Evolutionary conservation across 1,140 invertebrate genomes (phyloP).

Genomic region (Conus ventricosus): DNA sequence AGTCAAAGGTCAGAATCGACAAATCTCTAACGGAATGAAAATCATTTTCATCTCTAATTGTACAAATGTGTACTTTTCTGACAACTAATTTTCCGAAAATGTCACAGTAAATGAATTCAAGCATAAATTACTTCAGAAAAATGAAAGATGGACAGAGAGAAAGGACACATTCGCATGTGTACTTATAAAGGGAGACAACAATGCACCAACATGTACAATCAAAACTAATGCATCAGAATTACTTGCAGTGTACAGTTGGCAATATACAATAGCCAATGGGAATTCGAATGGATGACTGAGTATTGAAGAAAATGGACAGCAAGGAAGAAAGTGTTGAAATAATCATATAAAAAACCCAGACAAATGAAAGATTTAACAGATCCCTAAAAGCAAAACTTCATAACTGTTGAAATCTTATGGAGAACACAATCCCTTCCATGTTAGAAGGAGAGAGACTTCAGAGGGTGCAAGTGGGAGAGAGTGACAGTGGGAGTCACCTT

Average conservation of each 20-base stretch:
- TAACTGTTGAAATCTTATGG: not conserved
- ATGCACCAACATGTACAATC: too few relatives aligned
- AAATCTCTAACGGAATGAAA: too few relatives aligned
- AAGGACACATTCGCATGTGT: not conserved
- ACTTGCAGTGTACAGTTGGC: too few relatives aligned
- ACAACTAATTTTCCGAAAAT: too few relatives aligned
- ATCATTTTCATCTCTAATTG: too few relatives aligned
- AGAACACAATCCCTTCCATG: not conserved
- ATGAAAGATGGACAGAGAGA: not conserved
- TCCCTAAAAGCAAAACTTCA: not conserved
- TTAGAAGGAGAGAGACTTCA: not conserved
- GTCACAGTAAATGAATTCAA: too few relatives aligned
- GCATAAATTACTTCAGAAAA: not conserved
- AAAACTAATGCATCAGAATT: too few relatives aligned
- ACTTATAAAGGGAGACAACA: too few relatives aligned
- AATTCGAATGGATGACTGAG: too few relatives aligned
- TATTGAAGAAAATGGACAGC: not conserved
- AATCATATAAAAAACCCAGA: slow-evolving; percentile 29
- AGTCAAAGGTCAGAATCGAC: too few relatives aligned
- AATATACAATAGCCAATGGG: too few relatives aligned
- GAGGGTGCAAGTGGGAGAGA: not conserved
- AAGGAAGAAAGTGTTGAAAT: slow-evolving; percentile 13
- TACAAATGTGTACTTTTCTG: too few relatives aligned
- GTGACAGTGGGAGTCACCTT: slow-evolving; percentile 76
- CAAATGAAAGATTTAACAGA: not conserved